A percentile compares a stretch with the other conserved stretches of the same genome.
Conservation (phyloP, 2,113 vertebrate genomes). For the Pangasianodon hypophthalmus region DNA sequence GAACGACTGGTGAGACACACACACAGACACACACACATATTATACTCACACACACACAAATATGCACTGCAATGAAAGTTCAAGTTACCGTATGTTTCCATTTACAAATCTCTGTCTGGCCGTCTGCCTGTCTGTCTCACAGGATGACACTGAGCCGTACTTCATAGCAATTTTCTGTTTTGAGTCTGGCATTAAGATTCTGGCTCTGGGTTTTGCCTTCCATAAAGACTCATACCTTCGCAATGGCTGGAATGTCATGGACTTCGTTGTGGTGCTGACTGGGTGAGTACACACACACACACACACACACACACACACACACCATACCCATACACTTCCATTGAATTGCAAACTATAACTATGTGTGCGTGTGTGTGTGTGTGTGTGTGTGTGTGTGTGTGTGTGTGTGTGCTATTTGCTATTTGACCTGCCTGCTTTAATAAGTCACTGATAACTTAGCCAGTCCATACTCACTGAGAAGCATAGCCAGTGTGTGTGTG, state of each 20-base stretch:
- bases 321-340: background rate
- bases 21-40: conserved; percentile 21
- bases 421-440: background rate
- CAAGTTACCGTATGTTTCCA: background rate
- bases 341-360: background rate
- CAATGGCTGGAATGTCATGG: conserved; percentile 96
- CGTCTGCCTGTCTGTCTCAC: conserved; percentile 25
- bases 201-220: conserved; percentile 90
- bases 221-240: conserved; percentile 93
- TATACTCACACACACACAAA: conserved; percentile 9
- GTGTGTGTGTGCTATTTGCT: background rate
- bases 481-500: background rate
- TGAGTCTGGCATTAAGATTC: conserved; percentile 94
- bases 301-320: conserved; percentile 16
- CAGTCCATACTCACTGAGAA: background rate
- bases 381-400: conserved; percentile 40
- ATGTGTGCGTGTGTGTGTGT: conserved; percentile 35
- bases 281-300: conserved; percentile 77
- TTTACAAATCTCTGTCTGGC: background rate
- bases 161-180: conserved; percentile 98
- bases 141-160: conserved; percentile 96
- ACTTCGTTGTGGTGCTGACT: conserved; percentile 92
- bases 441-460: background rate
- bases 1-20: conserved; percentile 71
- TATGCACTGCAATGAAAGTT: background rate